These are phyloP conservation scores for Pyralis farinalis DNA, from an alignment of 2,888 invertebrate species.

Conservation along the genomic window DNA sequence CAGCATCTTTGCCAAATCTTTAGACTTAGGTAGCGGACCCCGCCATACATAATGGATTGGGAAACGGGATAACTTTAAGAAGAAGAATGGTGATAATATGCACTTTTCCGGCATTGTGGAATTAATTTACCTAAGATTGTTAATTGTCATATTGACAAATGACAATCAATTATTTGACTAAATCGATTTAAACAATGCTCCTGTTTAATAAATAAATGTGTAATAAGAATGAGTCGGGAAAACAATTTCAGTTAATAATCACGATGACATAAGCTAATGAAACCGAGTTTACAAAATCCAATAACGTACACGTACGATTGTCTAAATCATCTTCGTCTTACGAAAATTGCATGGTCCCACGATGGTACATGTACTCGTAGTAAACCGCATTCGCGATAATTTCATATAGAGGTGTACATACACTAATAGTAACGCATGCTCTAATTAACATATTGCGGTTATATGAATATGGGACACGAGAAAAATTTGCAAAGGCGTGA, in stretches of 20 bases:
- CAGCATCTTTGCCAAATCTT: no score
- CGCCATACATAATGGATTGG: no score
- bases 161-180: no score
- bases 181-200: no score
- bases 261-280: background rate
- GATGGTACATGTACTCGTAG: slow-evolving; percentile 10
- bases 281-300: slow-evolving; percentile 7
- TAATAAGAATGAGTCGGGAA: no score
- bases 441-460: slow-evolving; percentile 24
- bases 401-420: slow-evolving; percentile 11
- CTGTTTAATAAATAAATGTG: no score
- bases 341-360: slow-evolving; percentile 17
- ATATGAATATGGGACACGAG: slow-evolving; percentile 44
- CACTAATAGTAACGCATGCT: slow-evolving; percentile 8
- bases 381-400: slow-evolving; percentile 4
- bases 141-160: no score
- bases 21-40: no score
- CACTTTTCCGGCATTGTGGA: no score
- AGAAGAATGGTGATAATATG: no score
- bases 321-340: slow-evolving; percentile 11
- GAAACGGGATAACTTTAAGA: no score
- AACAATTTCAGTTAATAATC: background rate
- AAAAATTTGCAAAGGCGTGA: slow-evolving; percentile 44
- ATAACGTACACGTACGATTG: slow-evolving; percentile 9
- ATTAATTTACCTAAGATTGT: no score